Evolutionary conservation across 2,113 vertebrate genomes (phyloP).

Genomic region (Dryoscopus gambensis): DNA sequence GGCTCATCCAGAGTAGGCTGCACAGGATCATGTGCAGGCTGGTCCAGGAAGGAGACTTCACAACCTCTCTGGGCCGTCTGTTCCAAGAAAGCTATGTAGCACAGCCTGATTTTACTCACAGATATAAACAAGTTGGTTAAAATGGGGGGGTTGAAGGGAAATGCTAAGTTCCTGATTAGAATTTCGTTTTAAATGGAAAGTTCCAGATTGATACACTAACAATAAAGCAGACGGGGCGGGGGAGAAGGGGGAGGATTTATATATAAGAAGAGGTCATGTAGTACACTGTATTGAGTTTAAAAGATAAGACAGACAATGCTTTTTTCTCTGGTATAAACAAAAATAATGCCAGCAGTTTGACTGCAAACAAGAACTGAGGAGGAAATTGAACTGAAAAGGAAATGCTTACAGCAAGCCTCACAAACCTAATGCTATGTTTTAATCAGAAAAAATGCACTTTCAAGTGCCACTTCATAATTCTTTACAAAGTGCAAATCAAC

Average conservation of each 20-base stretch:
- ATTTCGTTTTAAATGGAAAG: neutral
- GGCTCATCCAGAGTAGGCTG: neutral
- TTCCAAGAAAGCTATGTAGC: neutral
- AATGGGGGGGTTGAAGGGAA: neutral
- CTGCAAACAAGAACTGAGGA: neutral
- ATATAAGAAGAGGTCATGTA: neutral
- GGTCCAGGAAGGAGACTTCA: neutral
- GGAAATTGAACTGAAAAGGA: neutral
- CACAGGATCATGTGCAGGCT: neutral
- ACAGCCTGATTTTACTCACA: neutral
- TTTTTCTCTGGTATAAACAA: slow-evolving; percentile 7
- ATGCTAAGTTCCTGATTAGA: neutral
- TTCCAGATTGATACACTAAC: neutral
- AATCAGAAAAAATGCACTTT: neutral
- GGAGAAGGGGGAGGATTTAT: neutral
- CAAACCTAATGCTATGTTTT: neutral
- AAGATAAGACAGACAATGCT: slow-evolving; percentile 36
- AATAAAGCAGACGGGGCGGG: neutral
- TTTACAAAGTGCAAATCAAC: neutral
- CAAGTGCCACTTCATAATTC: fast-evolving
- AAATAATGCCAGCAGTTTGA: neutral
- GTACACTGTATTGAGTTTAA: neutral
- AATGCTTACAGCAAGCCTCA: neutral
- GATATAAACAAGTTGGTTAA: neutral
- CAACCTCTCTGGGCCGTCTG: neutral